A percentile compares a stretch with the other conserved stretches of the same genome.
Evolutionary conservation across 2,888 invertebrate species (phyloP).

Genomic region (Eupelmus urozonus): DNA sequence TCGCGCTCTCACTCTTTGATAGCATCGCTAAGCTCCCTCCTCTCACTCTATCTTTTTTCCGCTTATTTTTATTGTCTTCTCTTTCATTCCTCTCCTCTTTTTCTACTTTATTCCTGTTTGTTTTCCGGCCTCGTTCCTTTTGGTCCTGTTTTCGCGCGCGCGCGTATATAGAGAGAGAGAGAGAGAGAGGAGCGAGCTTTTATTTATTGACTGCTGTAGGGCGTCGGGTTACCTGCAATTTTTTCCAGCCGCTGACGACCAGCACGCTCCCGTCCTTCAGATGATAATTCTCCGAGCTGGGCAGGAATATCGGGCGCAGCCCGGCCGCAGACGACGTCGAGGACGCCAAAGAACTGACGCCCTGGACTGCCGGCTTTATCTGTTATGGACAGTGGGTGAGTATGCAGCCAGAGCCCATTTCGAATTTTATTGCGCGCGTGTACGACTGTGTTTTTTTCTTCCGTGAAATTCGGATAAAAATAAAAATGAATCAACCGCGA

Average conservation of each 20-base stretch:
- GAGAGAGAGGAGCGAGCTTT: slow-evolving; percentile 10
- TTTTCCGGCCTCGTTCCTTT: slow-evolving; percentile 11
- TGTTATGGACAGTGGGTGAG: background rate
- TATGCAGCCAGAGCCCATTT: background rate
- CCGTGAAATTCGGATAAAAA: slow-evolving; percentile 3
- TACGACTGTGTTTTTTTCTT: background rate
- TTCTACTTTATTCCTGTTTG: slow-evolving; percentile 48
- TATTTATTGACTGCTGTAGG: slow-evolving; percentile 22
- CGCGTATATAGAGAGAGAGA: background rate
- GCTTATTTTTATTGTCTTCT: slow-evolving; percentile 50
- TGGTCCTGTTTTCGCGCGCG: background rate
- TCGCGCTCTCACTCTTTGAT: slow-evolving; percentile 66
- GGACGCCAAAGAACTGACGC: background rate
- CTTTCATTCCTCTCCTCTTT: background rate
- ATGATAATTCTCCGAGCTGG: slow-evolving; percentile 57
- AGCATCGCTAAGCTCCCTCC: slow-evolving; percentile 56
- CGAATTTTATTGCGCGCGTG: slow-evolving; percentile 25
- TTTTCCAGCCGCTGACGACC: slow-evolving; percentile 64
- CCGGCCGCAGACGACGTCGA: background rate
- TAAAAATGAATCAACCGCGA: background rate
- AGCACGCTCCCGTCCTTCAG: slow-evolving; percentile 58
- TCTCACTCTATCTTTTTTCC: slow-evolving; percentile 39
- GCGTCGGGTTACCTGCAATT: slow-evolving; percentile 15
- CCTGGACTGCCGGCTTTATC: slow-evolving; percentile 13
- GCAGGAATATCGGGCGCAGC: slow-evolving; percentile 62